phyloP scores from a whole-genome alignment of 2,797 vertebrate genomes.

The Oreochromis mossambicus region DNA sequence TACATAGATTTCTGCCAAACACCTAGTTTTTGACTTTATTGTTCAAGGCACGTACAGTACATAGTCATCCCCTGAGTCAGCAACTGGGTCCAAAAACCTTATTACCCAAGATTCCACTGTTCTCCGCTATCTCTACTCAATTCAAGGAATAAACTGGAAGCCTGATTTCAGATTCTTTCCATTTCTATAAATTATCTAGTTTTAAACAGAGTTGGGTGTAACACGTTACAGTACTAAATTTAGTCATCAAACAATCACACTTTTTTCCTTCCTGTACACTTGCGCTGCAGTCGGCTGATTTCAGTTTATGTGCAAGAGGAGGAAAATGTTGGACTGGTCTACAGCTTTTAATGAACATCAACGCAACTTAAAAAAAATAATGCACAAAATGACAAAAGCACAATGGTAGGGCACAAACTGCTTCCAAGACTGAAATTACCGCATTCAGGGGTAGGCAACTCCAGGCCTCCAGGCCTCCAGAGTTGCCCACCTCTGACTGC shows the following conservation, averaged over 20 bases:
- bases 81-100: background rate
- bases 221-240: accelerated
- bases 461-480: background rate
- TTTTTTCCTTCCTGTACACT: background rate
- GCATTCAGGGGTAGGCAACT: background rate
- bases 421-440: background rate
- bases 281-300: background rate
- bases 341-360: background rate
- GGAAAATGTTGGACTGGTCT: background rate
- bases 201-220: background rate
- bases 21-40: background rate
- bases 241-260: background rate
- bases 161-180: background rate
- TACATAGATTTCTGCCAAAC: background rate
- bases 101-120: background rate
- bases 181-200: background rate
- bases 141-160: background rate
- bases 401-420: background rate
- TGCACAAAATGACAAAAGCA: background rate
- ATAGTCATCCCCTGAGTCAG: background rate
- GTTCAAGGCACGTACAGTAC: too few relatives aligned
- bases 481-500: background rate
- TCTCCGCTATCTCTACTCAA: background rate
- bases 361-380: background rate
- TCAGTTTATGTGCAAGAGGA: background rate